These are phyloP conservation scores for Tribolium freemani DNA, from an alignment of 2,888 invertebrate genomes.

Conservation along the genomic window DNA sequence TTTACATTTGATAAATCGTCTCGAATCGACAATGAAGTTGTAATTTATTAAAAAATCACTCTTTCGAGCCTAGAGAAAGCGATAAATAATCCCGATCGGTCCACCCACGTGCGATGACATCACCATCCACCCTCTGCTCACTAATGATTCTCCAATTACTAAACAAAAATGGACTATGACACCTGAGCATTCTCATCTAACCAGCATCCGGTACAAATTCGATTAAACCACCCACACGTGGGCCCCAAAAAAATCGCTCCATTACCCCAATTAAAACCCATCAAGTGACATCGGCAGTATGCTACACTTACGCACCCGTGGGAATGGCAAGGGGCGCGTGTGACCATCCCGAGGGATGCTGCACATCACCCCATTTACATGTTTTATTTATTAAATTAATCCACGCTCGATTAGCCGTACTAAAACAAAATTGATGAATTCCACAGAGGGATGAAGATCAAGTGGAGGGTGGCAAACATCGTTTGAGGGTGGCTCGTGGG, in stretches of 20 bases:
- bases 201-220: conserved; percentile 42
- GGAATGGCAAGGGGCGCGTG: conserved; percentile 41
- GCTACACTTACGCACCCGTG: conserved; percentile 44
- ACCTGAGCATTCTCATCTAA: conserved; percentile 42
- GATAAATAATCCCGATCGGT: conserved; percentile 21
- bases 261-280: background rate
- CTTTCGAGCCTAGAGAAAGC: conserved; percentile 25
- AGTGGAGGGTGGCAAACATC: conserved; percentile 23
- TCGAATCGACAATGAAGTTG: conserved; percentile 32
- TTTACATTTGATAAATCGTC: conserved; percentile 38
- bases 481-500: conserved; percentile 38
- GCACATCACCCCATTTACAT: background rate
- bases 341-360: conserved; percentile 47
- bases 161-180: conserved; percentile 32
- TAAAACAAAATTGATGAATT: conserved; percentile 22
- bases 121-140: conserved; percentile 32
- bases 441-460: conserved; percentile 19
- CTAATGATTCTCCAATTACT: conserved; percentile 39
- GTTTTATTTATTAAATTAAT: conserved; percentile 18
- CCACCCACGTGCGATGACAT: conserved; percentile 33
- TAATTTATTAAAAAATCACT: conserved; percentile 37
- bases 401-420: background rate
- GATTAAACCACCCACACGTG: conserved; percentile 43
- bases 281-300: background rate
- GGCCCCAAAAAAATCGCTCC: background rate